Evolutionary conservation across 2,888 invertebrate genomes (phyloP), one percentile per base, ranked within the genome.

Genomic region (Margaritifera margaritifera): DNA sequence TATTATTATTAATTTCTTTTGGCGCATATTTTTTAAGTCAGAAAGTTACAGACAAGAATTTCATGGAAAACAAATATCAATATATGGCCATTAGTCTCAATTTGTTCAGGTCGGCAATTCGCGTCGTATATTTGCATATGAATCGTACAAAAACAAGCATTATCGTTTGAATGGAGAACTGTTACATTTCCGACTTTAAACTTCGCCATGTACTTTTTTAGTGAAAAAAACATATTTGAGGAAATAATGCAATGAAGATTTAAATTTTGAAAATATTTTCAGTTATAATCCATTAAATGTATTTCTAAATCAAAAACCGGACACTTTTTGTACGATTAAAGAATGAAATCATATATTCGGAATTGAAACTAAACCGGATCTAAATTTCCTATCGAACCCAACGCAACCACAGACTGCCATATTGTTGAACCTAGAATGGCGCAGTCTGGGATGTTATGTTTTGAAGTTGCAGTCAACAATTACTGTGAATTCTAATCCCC

Each of bases 81-180:
- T 42, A 42, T 42, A 2, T 11, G 11, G 42, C 2, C 15, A 42
- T 15, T 42, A 42, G 42, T 42, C 42, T 42, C 2, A 42, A 15
- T 42, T 11, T 42, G 11, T 3, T 42, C 3, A 42, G 15, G 15
- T 42, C 15, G 11, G 15, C 42, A 42, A 15, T 42, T 42, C 42
- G 42, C 42, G 42, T 42, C 42, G 42, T 42, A 15, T 42, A 75
- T 75, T 75, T 72, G 70, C 75, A 75, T 75, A 75, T 75, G 70
- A 72, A 75, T 66, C 68, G 75, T 65, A 75, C 73, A 72, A 75
- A 75, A 75, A 75, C 75, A 75, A 73, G 68, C 62, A 53, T 51
- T 56, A n/a, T 61, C 59, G 22, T 54, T 51, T 66, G 56, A 59
- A 66, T 61, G 75, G 65, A 62, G 24, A 58, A 18, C n/a, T n/a